These are phyloP conservation scores for Chaenogobius annularis DNA, from an alignment of 2,113 vertebrate species.

Conservation along the genomic window DNA sequence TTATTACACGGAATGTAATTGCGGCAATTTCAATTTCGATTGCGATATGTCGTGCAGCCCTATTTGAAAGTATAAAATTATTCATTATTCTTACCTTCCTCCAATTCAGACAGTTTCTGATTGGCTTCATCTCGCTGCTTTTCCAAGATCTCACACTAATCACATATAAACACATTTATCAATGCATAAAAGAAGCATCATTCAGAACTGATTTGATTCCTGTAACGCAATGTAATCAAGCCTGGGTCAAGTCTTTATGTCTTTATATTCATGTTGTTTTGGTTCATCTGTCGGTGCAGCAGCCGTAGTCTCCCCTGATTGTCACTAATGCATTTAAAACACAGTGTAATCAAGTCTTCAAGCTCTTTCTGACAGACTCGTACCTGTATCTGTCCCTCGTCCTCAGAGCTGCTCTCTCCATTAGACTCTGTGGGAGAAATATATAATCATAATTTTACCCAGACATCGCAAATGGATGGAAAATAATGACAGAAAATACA, in stretches of 20 bases:
- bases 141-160: conserved; percentile 59
- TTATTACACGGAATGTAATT: too few relatives aligned
- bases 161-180: conserved; percentile 23
- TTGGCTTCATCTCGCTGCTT: conserved; percentile 64
- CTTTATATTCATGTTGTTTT: conserved; percentile 7
- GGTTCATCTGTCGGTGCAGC: background rate
- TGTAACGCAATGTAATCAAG: conserved; percentile 11
- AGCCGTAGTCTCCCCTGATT: background rate
- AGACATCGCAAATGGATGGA: background rate
- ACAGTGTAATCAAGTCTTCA: conserved; percentile 1
- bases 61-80: background rate
- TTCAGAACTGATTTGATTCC: background rate
- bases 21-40: too few relatives aligned
- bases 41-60: too few relatives aligned
- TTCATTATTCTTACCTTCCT: conserved; percentile 71
- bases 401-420: conserved; percentile 58
- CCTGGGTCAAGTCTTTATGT: background rate
- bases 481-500: background rate
- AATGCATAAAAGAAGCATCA: background rate
- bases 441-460: conserved; percentile 7
- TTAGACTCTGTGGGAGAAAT: conserved; percentile 54
- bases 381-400: conserved; percentile 73
- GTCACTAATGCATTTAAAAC: conserved; percentile 15
- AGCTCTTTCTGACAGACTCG: background rate
- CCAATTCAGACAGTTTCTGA: conserved; percentile 68